Base-by-base conservation (phyloP, 37 sponge, comb jelly and placozoan genomes). In the Halichondria panicea region DNA sequence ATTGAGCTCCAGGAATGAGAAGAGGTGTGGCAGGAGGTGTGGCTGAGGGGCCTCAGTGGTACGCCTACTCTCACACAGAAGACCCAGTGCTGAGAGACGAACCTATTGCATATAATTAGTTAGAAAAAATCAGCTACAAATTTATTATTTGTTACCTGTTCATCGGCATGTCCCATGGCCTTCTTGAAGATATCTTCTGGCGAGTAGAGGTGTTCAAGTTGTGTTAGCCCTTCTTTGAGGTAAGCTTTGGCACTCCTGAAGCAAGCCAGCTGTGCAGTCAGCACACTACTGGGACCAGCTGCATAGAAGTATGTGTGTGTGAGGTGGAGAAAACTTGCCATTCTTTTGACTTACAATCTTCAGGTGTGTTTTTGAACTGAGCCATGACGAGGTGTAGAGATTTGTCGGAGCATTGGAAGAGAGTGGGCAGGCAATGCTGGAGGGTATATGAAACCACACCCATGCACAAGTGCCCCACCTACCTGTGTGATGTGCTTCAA, bases 11-110 rank as follows among this genome's bases (percentile, higher is more conserved):
- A 92, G 21, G 55, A 79, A 87, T 18, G 60, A 30, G 25, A 84
- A 63, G 7, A 92, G 33, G 4, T 84, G 76, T 0, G 27, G 31
- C 19, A 92, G 66, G 2, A 60, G 61, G n/a, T 43, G n/a, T 1
- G 54, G 65, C 8, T 33, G 43, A 34, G 80, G 84, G 0, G 84
- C 68, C 5, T 87, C 85, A 30, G 88, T 84, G 3, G 85, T 88
- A 30, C 62, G 69, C 25, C 45, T 57, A 36, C 70, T 75, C 78
- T 92, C 88, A 75, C 93, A 92, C 48, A 92, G 12, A 56, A 92
- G 53, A n/a, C 71, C 68, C 8, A 87, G 66, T 38, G 84, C 88
- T 66, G 70, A 55, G 21, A 80, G 27, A 8, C 73, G 61, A 6
- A 87, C 42, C 93, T 92, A 65, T 6, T 21, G 25, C 48, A 68